These are phyloP conservation scores for Netelia virgata DNA, from an alignment of 2,888 invertebrate species.

Conservation along the genomic window DNA sequence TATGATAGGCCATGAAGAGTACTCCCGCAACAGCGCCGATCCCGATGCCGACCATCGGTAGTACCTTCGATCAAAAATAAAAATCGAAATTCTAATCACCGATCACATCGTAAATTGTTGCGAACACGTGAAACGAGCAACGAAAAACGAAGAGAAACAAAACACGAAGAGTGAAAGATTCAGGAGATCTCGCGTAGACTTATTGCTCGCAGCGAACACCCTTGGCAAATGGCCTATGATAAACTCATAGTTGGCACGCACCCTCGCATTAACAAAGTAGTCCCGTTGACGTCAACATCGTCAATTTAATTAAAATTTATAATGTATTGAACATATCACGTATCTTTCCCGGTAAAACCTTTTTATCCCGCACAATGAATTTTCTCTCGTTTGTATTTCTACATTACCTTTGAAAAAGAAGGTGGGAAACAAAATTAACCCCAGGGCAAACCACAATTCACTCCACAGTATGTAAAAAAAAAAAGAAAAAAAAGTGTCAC, in stretches of 20 bases:
- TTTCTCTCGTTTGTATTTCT: neutral
- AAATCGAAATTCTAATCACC: slow-evolving; percentile 24
- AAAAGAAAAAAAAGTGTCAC: slow-evolving; percentile 18
- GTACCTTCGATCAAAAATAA: slow-evolving; percentile 78
- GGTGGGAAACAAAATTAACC: neutral
- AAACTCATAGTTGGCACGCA: slow-evolving; percentile 45
- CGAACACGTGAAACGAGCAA: neutral
- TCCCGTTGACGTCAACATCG: slow-evolving; percentile 13
- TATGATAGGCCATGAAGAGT: slow-evolving; percentile 74
- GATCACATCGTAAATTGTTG: neutral
- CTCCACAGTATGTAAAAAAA: neutral
- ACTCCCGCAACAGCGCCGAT: slow-evolving; percentile 66
- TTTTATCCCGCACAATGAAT: neutral
- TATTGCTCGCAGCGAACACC: slow-evolving; percentile 8
- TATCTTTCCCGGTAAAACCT: neutral
- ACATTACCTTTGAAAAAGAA: neutral
- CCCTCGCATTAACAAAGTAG: slow-evolving; percentile 26
- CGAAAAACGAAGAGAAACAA: slow-evolving; percentile 1
- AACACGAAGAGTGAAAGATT: slow-evolving; percentile 10
- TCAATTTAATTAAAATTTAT: slow-evolving; percentile 23
- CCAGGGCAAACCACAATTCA: neutral
- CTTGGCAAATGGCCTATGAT: slow-evolving; percentile 30
- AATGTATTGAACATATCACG: slow-evolving; percentile 3
- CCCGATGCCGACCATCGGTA: slow-evolving; percentile 75
- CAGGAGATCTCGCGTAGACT: neutral